Conservation (phyloP, 2,888 invertebrate genomes). For the Buathra laborator region DNA sequence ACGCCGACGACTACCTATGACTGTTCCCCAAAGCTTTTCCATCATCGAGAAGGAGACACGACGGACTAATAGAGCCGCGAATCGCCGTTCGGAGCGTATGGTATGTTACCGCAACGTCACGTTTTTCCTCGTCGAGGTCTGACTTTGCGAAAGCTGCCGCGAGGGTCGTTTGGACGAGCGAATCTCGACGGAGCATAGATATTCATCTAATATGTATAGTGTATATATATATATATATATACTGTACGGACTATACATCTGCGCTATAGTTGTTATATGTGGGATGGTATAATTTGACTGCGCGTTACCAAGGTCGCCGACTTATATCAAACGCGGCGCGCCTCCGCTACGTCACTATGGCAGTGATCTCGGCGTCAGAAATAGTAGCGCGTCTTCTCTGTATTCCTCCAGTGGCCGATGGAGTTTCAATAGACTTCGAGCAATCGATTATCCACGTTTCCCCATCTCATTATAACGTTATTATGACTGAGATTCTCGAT, state of each 20-base stretch:
- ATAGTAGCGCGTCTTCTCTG: not conserved
- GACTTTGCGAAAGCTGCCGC: constrained; percentile 7
- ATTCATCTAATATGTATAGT: not conserved
- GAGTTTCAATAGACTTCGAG: not conserved
- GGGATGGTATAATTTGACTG: constrained; percentile 40
- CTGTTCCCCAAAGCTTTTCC: constrained; percentile 32
- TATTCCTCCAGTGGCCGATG: not conserved
- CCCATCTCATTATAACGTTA: too few relatives aligned
- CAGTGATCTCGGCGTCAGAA: not conserved
- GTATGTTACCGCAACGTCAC: constrained; percentile 24
- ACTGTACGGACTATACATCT: not conserved
- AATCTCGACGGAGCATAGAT: constrained; percentile 4
- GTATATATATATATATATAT: not conserved
- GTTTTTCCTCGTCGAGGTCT: constrained; percentile 30
- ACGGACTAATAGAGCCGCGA: constrained; percentile 28
- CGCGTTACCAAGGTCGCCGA: constrained; percentile 29
- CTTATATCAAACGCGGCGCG: constrained; percentile 30
- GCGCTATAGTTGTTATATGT: constrained; percentile 2
- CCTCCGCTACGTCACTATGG: constrained; percentile 34
- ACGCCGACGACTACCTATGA: constrained; percentile 3
- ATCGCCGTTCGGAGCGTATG: not conserved
- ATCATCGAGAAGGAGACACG: constrained; percentile 57
- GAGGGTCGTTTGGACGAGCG: not conserved
- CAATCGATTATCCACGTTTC: not conserved
- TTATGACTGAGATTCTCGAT: too few relatives aligned